Base-by-base conservation (phyloP, 1,140 invertebrate genomes). In the Macrosteles quadrilineatus region DNA sequence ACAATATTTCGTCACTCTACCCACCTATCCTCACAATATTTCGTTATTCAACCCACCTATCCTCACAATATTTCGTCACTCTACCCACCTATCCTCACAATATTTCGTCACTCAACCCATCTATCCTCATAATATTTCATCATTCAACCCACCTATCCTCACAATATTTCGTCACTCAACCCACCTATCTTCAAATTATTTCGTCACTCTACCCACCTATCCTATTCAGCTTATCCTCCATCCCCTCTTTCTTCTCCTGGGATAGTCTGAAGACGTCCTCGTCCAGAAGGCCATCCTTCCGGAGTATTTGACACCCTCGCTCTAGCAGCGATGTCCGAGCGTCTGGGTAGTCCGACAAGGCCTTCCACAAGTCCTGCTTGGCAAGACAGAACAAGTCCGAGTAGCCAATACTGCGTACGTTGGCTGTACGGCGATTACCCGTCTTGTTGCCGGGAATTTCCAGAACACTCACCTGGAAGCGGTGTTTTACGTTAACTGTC, bases 391-490 rank as follows among this genome's bases (percentile, higher is more conserved):
- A 98, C 30, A 98, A 83, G 82, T 98, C 96, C 1, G 94, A 96
- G 79, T 97, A 98, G 9, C 96, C 94, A 53, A 75, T 36, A 21
- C 91, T 92, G 23, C 94, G 84, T 0, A 98, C 94, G 77, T 96
- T 97, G 17, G 95, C 95, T 0, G 94, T 97, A 64, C 96, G 81
- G 73, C 95, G 81, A 80, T 97, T 97, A 12, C 94, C 95, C 17
- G 92, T 97, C 73, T 93, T 88, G 81, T 95, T 96, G 21, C 95
- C 95, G 21, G 92, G 88, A 74, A 97, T 96, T 77, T 97, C 96
- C 62, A 97, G 80, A n/a, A 97, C 92, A 73, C 93, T 95, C 9
- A 97, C 23, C n/a, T 12, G 47, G 62, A n/a, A n/a, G n/a, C 53
- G 36, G 67, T 62, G 32, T n/a, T n/a, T n/a, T n/a, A n/a, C n/a